phyloP scores from a whole-genome alignment of 2,113 vertebrate species.

The Amphiprion percula region DNA sequence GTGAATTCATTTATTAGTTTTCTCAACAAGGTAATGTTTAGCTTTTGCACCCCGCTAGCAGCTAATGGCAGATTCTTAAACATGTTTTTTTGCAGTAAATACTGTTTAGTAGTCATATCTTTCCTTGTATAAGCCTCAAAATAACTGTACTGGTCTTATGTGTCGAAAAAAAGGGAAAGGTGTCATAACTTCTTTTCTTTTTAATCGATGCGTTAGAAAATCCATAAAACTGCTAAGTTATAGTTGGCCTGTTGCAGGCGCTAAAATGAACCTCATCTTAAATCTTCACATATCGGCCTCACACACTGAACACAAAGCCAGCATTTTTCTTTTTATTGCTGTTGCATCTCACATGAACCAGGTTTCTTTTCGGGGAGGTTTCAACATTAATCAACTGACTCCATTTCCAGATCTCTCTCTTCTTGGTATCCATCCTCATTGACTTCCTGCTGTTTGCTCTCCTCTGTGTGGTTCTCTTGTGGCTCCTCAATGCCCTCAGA shows the following conservation, averaged over 20 bases:
- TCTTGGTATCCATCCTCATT: slow-evolving; percentile 40
- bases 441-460: slow-evolving; percentile 28
- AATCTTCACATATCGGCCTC: slow-evolving; percentile 20
- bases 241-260: background rate
- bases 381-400: slow-evolving; percentile 73
- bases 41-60: no score
- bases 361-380: slow-evolving; percentile 29
- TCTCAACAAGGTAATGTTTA: no score
- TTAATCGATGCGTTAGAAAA: background rate
- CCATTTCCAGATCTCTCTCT: slow-evolving; percentile 72
- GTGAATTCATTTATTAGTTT: no score
- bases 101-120: no score
- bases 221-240: background rate
- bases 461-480: slow-evolving; percentile 47
- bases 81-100: no score
- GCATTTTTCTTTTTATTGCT: slow-evolving; percentile 61
- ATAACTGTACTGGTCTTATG: no score
- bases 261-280: slow-evolving; percentile 15
- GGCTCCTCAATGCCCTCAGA: slow-evolving; percentile 39
- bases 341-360: slow-evolving; percentile 29
- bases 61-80: no score
- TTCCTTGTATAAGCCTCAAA: no score
- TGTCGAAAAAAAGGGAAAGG: no score
- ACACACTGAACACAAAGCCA: slow-evolving; percentile 40
- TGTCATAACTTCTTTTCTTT: no score